Evolutionary conservation across 2,113 vertebrate species (phyloP), one percentile per base, ranked within the genome.

Genomic region (Cisticola juncidis): DNA sequence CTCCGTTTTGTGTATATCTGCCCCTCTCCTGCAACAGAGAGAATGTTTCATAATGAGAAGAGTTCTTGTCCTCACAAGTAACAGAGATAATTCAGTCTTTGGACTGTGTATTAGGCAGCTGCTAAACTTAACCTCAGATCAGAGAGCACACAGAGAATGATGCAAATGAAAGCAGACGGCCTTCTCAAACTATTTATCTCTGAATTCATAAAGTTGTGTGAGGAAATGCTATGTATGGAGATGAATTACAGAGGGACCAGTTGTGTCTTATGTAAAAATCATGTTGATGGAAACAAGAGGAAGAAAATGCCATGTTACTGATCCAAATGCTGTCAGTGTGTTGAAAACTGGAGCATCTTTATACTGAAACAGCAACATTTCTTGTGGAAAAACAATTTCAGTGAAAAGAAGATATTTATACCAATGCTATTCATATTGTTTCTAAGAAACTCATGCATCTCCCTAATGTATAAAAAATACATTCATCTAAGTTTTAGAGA

Each of bases 121-220:
- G 81, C 70, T 92, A 62, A 81, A 78, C 79, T 79, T 40, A 85
- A 38, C n/a, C 29, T 85, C 51, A 85, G 66, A 91, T 66, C 62
- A 81, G 66, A 90, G 58, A 58, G n/a, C 47, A 60, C 47, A 40
- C 1, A 3, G n/a, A 92, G 47, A 92, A 73, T 85, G 48, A 94
- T 68, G 78, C 24, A 94, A 90, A 95, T 91, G 83, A 89, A 94
- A 92, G 61, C 47, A 51, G 84, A 87, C 2, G 2, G 51, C 68
- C 36, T 92, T 95, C 68, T 83, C 68, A 94, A 86, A 77, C 16
- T 62, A 76, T 86, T 89, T 87, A 69, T 60, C 33, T 91, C 84
- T 71, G 40, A 92, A 57, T 74, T 92, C 17, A 40, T 69, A 57
- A 86, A 88, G 91, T 71, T 88, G 21, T 84, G 81, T 94, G 64